Conservation (phyloP, 1,140 invertebrate genomes). For the Trachymyrmex septentrionalis region DNA sequence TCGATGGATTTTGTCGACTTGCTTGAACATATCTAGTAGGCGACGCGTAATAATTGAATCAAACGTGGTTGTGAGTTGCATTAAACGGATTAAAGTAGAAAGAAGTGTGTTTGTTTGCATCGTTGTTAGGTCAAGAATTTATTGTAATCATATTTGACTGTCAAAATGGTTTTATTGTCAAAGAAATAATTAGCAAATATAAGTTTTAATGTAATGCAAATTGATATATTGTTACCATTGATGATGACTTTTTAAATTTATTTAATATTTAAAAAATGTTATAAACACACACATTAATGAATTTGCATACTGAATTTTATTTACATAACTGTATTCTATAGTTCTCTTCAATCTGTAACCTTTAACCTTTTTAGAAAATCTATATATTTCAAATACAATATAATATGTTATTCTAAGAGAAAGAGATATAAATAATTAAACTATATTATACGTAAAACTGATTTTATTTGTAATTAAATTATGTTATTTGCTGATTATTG, state of each 20-base stretch:
- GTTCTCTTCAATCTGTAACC: not conserved
- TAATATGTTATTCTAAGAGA: not conserved
- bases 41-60: constrained; percentile 44
- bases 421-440: not conserved
- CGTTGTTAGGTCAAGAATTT: not conserved
- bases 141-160: not conserved
- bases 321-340: not conserved
- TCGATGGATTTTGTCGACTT: constrained; percentile 32
- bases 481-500: not conserved
- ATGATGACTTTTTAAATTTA: not conserved
- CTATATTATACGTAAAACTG: not conserved
- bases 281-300: not conserved
- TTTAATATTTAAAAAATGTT: not conserved
- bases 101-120: not conserved
- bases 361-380: not conserved
- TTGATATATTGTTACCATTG: not conserved
- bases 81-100: constrained; percentile 44
- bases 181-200: not conserved
- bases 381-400: not conserved
- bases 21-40: constrained; percentile 6
- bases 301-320: not conserved
- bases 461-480: not conserved
- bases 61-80: constrained; percentile 18
- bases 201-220: not conserved
- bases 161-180: not conserved